Base-by-base conservation (phyloP, 1,140 invertebrate genomes). In the Anastrepha obliqua region DNA sequence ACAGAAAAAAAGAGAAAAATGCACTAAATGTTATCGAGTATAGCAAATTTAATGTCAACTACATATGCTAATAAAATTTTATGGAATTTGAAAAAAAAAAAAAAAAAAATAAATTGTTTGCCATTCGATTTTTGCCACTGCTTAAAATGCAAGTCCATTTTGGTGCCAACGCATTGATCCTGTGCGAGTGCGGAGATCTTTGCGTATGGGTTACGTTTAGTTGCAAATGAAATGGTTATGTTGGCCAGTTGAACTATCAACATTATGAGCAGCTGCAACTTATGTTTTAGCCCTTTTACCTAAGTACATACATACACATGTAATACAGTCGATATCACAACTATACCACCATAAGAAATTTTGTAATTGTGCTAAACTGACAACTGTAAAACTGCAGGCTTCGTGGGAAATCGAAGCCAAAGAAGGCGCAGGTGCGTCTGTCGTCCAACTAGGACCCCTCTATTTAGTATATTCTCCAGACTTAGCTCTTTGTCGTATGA, bases 81-180 rank as follows among this genome's bases (percentile, higher is more conserved):
- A 81, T 81, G 44, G n/a, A 6, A 74, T 58, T 58, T 81, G 42
- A 29, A 17, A 47, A 2, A 47, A n/a, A 51, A 70, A 65, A 62
- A 2, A 62, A 0, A 15, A 62, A 17, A 62, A 64, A 67, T 11
- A 42, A 60, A 39, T 39, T 13, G 65, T 67, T 67, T 67, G 65
- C 8, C 29, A 42, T 67, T 9, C 44, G 70, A 81, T 55, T 81
- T 81, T 81, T 81, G 51, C 74, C 20, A 47, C 51, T 55, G 44
- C 42, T 78, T 81, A 81, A 81, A 81, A 81, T 81, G 74, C 47
- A 81, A 81, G 44, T 55, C 17, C 7, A 81, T 81, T 81, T 81
- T 81, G n/a, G 17, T 81, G 55, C 42, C 55, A 81, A 81, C 74
- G 51, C 74, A 20, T 20, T 81, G 74, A 81, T 74, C 42, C 67